Percentiles rank a stretch among this genome's conserved stretches.
phyloP scores from a whole-genome alignment of 2,888 invertebrate genomes.

The Drosophila infuscata region DNA sequence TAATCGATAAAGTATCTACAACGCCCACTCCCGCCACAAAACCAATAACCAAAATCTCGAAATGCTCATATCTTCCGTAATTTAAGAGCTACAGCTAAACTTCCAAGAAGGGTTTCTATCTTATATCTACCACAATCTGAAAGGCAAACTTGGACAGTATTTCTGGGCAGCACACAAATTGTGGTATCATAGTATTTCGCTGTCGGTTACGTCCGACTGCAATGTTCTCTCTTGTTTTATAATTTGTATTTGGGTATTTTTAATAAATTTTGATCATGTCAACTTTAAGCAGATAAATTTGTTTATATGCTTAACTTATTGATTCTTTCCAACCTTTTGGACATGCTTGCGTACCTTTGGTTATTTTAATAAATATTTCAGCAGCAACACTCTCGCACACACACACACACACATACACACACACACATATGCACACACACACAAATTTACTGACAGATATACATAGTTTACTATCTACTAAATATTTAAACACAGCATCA shows the following conservation, averaged over 20 bases:
- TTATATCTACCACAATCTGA: too few species aligned
- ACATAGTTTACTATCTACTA: slow-evolving; percentile 78
- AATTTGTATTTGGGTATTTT: not conserved
- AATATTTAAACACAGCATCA: slow-evolving; percentile 76
- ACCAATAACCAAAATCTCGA: too few species aligned
- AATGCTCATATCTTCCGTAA: too few species aligned
- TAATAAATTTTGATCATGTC: not conserved
- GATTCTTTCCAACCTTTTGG: slow-evolving; percentile 24
- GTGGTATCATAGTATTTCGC: too few species aligned
- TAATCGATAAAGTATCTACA: too few species aligned
- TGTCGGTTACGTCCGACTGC: too few species aligned
- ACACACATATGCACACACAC: slow-evolving; percentile 15
- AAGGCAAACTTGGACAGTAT: too few species aligned
- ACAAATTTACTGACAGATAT: slow-evolving; percentile 31
- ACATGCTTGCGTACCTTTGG: slow-evolving; percentile 36
- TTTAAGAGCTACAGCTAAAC: too few species aligned
- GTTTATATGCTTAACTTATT: not conserved
- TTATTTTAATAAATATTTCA: slow-evolving; percentile 69
- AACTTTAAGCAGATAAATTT: not conserved
- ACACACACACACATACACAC: slow-evolving; percentile 16
- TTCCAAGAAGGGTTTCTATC: too few species aligned
- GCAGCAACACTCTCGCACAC: slow-evolving; percentile 25
- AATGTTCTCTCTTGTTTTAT: not conserved
- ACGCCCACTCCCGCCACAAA: too few species aligned
- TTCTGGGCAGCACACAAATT: too few species aligned